Percentiles rank a stretch among this genome's conserved stretches.
Evolutionary conservation across 1,140 invertebrate species (phyloP).

Genomic region (Pogonus chalceus): DNA sequence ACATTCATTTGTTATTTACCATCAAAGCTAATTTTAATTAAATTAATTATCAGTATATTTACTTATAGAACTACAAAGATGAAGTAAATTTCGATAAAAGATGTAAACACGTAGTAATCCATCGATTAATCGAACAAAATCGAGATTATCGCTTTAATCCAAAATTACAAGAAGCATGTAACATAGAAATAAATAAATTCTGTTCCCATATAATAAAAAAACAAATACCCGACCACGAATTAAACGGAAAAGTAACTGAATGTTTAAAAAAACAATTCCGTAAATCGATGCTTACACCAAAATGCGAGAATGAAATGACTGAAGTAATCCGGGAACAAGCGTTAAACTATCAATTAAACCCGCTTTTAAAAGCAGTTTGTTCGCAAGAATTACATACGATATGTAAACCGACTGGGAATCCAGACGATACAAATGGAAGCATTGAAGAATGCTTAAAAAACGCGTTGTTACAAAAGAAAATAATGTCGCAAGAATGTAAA

Average conservation of each 20-base stretch:
- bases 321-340: slow-evolving; percentile 76
- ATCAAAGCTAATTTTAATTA: no score
- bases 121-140: slow-evolving; percentile 86
- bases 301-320: slow-evolving; percentile 73
- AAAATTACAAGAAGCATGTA: slow-evolving; percentile 66
- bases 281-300: slow-evolving; percentile 54
- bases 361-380: slow-evolving; percentile 68
- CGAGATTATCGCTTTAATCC: slow-evolving; percentile 89
- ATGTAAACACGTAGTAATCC: slow-evolving; percentile 77
- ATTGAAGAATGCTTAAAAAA: slow-evolving; percentile 83
- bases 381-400: slow-evolving; percentile 54
- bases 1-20: no score
- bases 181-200: slow-evolving; percentile 59
- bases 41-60: no score
- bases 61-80: slow-evolving; percentile 66
- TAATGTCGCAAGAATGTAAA: slow-evolving; percentile 61
- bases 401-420: slow-evolving; percentile 43
- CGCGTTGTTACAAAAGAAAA: slow-evolving; percentile 58
- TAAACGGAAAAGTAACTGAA: slow-evolving; percentile 45
- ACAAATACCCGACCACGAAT: slow-evolving; percentile 34
- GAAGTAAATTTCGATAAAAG: slow-evolving; percentile 71
- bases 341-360: slow-evolving; percentile 77
- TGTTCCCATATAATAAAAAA: slow-evolving; percentile 36
- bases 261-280: slow-evolving; percentile 70
- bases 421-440: slow-evolving; percentile 43